Percentiles rank a stretch among this genome's conserved stretches.
phyloP scores from a whole-genome alignment of 2,888 invertebrate species.

The Bellardia bayeri region DNA sequence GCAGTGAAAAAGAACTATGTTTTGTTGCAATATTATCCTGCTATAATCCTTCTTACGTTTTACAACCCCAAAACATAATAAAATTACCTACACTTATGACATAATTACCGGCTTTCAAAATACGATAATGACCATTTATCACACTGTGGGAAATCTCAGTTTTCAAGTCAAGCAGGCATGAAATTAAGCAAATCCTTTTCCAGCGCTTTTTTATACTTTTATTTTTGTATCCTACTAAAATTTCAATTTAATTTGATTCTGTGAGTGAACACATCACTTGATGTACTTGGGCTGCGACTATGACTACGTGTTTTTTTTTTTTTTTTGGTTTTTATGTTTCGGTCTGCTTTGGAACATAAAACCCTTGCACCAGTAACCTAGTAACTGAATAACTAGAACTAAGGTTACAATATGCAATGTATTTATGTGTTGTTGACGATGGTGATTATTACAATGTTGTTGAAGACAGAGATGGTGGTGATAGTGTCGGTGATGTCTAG shows the following conservation, averaged over 20 bases:
- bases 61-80: neutral
- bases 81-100: neutral
- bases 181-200: constrained; percentile 56
- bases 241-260: constrained; percentile 43
- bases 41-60: neutral
- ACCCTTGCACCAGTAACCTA: constrained; percentile 69
- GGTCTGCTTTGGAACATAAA: constrained; percentile 36
- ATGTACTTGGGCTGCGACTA: constrained; percentile 1
- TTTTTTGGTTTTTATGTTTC: neutral
- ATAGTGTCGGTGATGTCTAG: constrained; percentile 2
- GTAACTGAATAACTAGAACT: constrained; percentile 60
- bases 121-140: constrained; percentile 21
- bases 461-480: constrained; percentile 7
- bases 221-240: constrained; percentile 11
- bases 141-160: constrained; percentile 10
- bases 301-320: constrained; percentile 13
- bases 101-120: constrained; percentile 1
- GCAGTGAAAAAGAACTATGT: neutral
- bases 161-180: constrained; percentile 51
- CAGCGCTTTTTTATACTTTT: too few species aligned
- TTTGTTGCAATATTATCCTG: neutral
- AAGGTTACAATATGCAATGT: constrained; percentile 55
- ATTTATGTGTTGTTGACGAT: constrained; percentile 11
- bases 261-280: constrained; percentile 18
- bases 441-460: constrained; percentile 40